phyloP scores from a whole-genome alignment of 37 sponge, comb jelly and placozoan species.

The Tethya wilhelma region DNA sequence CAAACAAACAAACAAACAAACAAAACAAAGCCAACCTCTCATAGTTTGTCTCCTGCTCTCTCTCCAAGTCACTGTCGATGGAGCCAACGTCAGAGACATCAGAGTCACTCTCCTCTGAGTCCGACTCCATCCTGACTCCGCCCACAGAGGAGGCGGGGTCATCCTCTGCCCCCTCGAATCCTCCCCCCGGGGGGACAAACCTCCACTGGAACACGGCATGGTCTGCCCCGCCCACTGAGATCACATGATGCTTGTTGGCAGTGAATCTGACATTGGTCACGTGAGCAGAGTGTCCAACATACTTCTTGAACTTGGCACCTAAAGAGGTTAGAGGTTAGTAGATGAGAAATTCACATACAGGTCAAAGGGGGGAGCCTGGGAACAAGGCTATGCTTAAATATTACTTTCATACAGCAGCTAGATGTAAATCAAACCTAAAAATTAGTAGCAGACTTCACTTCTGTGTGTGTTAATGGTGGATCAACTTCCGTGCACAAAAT shows the following conservation, averaged over 20 bases:
- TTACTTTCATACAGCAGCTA: too few species aligned
- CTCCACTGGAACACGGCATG: constrained; percentile 97
- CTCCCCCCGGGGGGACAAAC: constrained; percentile 63
- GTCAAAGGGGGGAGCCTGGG: too few species aligned
- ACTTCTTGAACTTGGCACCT: constrained; percentile 93
- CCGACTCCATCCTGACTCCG: constrained; percentile 49
- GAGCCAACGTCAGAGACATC: constrained; percentile 86
- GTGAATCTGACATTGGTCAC: constrained; percentile 96
- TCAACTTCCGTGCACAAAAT: too few species aligned
- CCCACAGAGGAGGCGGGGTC: background rate
- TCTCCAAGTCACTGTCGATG: constrained; percentile 90
- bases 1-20: too few species aligned
- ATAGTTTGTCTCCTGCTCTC: constrained; percentile 78
- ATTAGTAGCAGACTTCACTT: too few species aligned
- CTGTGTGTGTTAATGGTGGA: too few species aligned
- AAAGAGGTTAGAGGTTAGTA: background rate
- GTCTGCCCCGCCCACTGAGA: constrained; percentile 95
- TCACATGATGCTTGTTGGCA: constrained; percentile 66
- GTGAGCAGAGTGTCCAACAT: constrained; percentile 96
- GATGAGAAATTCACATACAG: too few species aligned
- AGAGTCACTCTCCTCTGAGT: constrained; percentile 85
- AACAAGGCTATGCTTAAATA: too few species aligned
- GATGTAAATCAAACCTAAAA: too few species aligned
- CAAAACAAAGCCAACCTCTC: constrained; percentile 57
- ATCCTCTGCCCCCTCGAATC: constrained; percentile 20